Percentiles rank a stretch among this genome's conserved stretches.
These are phyloP conservation scores for Montifringilla adamsi DNA, from an alignment of 2,113 vertebrate genomes.

Conservation along the genomic window DNA sequence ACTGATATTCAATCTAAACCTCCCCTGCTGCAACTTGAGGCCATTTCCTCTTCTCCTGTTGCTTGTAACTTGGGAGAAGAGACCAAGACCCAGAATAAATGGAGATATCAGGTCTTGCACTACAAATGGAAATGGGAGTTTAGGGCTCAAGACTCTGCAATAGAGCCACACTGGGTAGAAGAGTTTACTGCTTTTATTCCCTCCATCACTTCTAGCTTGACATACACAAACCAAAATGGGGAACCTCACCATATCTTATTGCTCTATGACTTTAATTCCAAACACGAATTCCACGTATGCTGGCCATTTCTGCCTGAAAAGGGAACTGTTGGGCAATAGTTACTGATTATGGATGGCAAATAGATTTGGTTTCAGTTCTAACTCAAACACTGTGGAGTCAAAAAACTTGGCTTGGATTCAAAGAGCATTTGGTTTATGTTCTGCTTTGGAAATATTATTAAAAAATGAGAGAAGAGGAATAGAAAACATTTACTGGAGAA, in stretches of 20 bases:
- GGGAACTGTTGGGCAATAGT: background rate
- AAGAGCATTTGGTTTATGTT: slow-evolving; percentile 47
- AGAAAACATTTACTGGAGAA: slow-evolving; percentile 15
- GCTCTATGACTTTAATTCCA: background rate
- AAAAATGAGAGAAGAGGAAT: slow-evolving; percentile 21
- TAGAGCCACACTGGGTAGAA: background rate
- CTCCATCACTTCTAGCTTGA: background rate
- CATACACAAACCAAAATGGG: background rate
- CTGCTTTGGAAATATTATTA: slow-evolving; percentile 44
- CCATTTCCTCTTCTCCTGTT: background rate
- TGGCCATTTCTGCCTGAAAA: background rate
- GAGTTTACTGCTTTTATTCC: background rate
- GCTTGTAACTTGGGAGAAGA: background rate
- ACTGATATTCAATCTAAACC: background rate
- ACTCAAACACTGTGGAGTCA: slow-evolving; percentile 7
- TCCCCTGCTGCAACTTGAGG: background rate
- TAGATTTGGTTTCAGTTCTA: slow-evolving; percentile 24
- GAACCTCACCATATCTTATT: background rate
- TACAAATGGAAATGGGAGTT: background rate
- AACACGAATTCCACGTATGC: background rate
- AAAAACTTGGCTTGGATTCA: slow-evolving; percentile 50
- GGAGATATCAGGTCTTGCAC: background rate
- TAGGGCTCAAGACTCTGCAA: background rate
- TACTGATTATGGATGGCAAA: slow-evolving; percentile 22
- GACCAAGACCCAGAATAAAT: background rate